These are phyloP conservation scores for Gnathonemus echidnorhynchus DNA, from an alignment of 2,113 vertebrate species.

Conservation along the genomic window DNA sequence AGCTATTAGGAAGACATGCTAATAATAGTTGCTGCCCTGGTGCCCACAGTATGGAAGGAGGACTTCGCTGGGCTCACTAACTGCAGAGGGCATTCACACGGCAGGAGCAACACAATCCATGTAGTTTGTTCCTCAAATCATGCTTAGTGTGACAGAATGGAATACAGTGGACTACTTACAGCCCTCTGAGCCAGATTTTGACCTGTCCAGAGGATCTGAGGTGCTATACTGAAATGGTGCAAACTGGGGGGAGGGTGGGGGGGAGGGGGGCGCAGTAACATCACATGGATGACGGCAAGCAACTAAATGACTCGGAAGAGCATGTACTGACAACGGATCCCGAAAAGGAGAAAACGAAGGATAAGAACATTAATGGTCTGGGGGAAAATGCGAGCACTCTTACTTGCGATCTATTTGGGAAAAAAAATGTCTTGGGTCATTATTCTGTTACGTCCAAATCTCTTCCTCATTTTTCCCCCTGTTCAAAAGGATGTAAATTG, in stretches of 20 bases:
- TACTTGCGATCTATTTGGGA: background rate
- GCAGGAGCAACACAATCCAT: background rate
- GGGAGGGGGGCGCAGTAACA: background rate
- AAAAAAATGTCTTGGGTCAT: constrained; percentile 4
- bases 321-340: background rate
- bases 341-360: background rate
- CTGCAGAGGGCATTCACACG: background rate
- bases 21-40: background rate
- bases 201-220: background rate
- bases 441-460: background rate
- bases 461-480: background rate
- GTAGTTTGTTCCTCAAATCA: background rate
- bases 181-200: background rate
- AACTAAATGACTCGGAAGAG: constrained; percentile 16
- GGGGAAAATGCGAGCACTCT: background rate
- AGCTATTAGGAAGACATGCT: background rate
- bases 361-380: background rate
- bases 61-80: background rate
- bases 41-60: constrained; percentile 17
- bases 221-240: constrained; percentile 12
- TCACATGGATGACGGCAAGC: constrained; percentile 21
- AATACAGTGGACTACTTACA: background rate
- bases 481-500: background rate
- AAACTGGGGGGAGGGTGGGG: constrained; percentile 22
- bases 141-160: background rate